Conservation (phyloP, 2,113 vertebrate species). For the Catharus minimus region DNA sequence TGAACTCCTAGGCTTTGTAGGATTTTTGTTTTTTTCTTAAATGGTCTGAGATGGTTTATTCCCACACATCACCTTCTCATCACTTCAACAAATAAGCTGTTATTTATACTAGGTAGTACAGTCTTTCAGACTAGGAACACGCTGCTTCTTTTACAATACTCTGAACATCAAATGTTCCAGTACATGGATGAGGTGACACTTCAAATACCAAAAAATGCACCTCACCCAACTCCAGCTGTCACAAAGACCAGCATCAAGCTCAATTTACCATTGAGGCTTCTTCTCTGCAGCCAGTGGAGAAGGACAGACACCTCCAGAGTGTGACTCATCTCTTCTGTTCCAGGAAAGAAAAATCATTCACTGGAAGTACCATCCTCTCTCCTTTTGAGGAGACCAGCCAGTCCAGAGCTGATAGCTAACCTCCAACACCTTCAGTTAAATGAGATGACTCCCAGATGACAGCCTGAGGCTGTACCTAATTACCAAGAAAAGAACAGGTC, state of each 20-base stretch:
- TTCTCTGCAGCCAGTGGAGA: background rate
- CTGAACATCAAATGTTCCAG: background rate
- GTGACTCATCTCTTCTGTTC: background rate
- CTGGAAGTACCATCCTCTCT: background rate
- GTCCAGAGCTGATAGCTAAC: background rate
- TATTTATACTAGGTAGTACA: background rate
- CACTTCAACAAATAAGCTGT: background rate
- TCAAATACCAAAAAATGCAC: background rate
- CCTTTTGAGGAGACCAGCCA: background rate
- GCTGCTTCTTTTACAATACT: background rate
- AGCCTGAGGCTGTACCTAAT: background rate
- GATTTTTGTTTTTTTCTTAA: background rate
- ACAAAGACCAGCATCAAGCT: background rate
- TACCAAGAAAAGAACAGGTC: background rate
- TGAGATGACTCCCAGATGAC: background rate
- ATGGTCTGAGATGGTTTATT: background rate
- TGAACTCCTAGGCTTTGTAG: background rate
- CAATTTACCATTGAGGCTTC: background rate
- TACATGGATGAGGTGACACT: background rate
- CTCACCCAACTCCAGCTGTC: accelerated
- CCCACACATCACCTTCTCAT: background rate
- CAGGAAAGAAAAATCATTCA: background rate
- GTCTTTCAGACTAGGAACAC: background rate
- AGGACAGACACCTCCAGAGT: background rate
- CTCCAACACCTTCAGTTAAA: background rate